A percentile compares a stretch with the other conserved stretches of the same genome.
Conservation (phyloP, 2,888 invertebrate species). For the Tryphoninae sp. region DNA sequence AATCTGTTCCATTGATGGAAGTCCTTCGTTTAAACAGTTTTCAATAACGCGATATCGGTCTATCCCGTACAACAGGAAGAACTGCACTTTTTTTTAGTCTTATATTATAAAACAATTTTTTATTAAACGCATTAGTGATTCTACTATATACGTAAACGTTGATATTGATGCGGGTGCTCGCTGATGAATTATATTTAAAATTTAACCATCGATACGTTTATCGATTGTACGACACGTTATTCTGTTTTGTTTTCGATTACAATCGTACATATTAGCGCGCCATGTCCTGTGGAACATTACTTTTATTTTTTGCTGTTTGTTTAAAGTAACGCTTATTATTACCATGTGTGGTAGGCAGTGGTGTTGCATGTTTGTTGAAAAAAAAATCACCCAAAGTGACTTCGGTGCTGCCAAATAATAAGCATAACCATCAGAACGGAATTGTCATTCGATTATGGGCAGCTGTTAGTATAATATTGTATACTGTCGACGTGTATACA, state of each 20-base stretch:
- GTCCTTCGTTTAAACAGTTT: background rate
- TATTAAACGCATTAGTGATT: constrained; percentile 57
- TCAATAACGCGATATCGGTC: background rate
- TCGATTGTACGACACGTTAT: constrained; percentile 12
- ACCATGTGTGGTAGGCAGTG: constrained; percentile 43
- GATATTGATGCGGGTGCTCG: constrained; percentile 42
- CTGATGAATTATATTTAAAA: constrained; percentile 34
- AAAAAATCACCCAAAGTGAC: constrained; percentile 10
- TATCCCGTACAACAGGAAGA: background rate
- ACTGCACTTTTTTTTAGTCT: constrained; percentile 1
- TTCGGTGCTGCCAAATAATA: constrained; percentile 32
- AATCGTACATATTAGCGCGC: constrained; percentile 11
- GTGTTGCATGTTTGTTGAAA: constrained; percentile 30
- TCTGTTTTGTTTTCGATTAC: constrained; percentile 4
- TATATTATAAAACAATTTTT: constrained; percentile 61
- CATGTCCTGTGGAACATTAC: constrained; percentile 6
- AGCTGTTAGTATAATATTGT: background rate
- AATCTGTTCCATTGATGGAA: background rate
- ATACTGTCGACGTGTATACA: background rate
- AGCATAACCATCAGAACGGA: constrained; percentile 1
- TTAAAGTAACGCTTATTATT: constrained; percentile 11
- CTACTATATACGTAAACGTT: constrained; percentile 45
- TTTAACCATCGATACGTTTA: constrained; percentile 1
- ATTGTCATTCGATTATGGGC: background rate
- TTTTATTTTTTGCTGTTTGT: constrained; percentile 8